A percentile compares a stretch with the other conserved stretches of the same genome.
Evolutionary conservation across 2,888 invertebrate genomes (phyloP).

Genomic region (Ctenicera cuprea): DNA sequence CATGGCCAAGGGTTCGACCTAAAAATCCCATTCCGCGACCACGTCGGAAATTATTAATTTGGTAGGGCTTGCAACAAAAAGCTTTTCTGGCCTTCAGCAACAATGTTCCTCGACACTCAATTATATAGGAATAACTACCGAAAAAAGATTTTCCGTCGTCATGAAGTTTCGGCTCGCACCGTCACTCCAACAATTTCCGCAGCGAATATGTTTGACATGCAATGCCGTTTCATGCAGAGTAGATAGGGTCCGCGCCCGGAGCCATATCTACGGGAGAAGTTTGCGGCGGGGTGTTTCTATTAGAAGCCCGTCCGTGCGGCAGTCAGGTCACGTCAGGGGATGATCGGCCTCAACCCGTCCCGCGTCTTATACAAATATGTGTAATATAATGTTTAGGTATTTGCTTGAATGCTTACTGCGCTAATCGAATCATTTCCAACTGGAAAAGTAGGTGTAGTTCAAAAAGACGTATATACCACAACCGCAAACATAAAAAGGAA

Average conservation of each 20-base stretch:
- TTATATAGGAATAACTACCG: constrained; percentile 31
- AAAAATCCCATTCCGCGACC: constrained; percentile 10
- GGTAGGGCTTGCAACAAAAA: constrained; percentile 22
- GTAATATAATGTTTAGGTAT: constrained; percentile 48
- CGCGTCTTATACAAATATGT: constrained; percentile 51
- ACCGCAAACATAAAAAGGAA: neutral
- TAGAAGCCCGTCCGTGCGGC: constrained; percentile 50
- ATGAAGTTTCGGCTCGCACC: constrained; percentile 24
- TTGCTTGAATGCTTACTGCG: constrained; percentile 30
- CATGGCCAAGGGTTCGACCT: constrained; percentile 13
- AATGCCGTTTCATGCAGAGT: constrained; percentile 48
- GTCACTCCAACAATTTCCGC: constrained; percentile 45
- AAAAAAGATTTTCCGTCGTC: constrained; percentile 15
- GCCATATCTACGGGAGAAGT: constrained; percentile 51
- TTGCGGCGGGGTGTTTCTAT: constrained; percentile 55
- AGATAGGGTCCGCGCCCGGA: constrained; percentile 50
- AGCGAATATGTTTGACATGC: constrained; percentile 50
- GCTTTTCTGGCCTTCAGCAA: constrained; percentile 27
- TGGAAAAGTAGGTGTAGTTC: neutral
- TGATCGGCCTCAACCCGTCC: constrained; percentile 53
- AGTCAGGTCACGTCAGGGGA: constrained; percentile 57
- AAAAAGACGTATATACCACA: neutral
- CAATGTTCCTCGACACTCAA: constrained; percentile 30
- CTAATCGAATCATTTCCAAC: constrained; percentile 43
- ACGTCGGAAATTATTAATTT: constrained; percentile 33